These are phyloP conservation scores for Bruchidius siliquastri DNA, from an alignment of 2,888 invertebrate genomes.

Conservation along the genomic window DNA sequence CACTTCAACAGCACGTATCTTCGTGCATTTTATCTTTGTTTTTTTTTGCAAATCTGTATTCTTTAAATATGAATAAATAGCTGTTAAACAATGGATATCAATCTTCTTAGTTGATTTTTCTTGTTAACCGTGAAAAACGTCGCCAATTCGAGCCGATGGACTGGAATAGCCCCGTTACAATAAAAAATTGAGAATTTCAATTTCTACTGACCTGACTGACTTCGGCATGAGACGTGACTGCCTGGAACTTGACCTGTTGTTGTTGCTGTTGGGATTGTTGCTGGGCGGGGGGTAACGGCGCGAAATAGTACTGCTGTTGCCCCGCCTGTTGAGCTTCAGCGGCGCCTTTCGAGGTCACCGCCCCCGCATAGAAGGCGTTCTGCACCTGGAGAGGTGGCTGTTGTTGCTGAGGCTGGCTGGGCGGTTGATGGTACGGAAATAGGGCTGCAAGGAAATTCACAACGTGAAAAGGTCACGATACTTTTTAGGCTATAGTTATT, in stretches of 20 bases:
- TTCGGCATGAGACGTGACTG: slow-evolving; percentile 52
- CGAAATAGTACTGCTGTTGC: slow-evolving; percentile 50
- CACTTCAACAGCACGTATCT: no score
- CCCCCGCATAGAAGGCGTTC: slow-evolving; percentile 45
- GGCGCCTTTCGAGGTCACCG: slow-evolving; percentile 7
- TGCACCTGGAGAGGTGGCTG: slow-evolving; percentile 41
- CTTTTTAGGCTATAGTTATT: no score
- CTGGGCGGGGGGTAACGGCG: slow-evolving; percentile 48
- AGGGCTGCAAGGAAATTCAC: neutral
- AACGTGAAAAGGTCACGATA: no score
- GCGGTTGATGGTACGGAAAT: slow-evolving; percentile 1
- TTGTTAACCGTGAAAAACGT: no score
- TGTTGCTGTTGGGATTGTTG: slow-evolving; percentile 39
- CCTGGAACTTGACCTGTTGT: slow-evolving; percentile 43
- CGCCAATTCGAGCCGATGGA: no score
- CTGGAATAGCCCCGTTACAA: no score
- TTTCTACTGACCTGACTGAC: slow-evolving; percentile 49
- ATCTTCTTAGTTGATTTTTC: no score
- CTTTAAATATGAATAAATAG: no score
- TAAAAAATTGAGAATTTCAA: no score
- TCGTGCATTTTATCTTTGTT: no score
- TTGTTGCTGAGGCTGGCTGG: neutral
- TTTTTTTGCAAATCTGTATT: no score
- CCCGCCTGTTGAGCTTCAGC: slow-evolving; percentile 38
- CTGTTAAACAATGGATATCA: no score